Conservation (phyloP, 2,113 vertebrate species). For the Oxyruncus cristatus region DNA sequence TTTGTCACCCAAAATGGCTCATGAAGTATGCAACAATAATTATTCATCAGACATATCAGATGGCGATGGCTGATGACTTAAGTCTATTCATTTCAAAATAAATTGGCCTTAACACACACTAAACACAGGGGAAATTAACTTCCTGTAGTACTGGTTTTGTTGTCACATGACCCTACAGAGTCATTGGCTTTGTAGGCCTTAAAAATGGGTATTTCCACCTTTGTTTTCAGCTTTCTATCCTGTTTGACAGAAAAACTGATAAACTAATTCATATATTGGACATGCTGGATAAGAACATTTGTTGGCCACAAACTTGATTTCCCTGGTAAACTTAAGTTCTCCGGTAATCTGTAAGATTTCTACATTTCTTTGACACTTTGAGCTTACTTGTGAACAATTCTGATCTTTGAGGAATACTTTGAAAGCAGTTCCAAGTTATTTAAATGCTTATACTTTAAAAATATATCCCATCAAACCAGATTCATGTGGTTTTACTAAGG, state of each 20-base stretch:
- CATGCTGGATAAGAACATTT: neutral
- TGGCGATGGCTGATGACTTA: neutral
- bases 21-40: constrained; percentile 16
- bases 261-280: neutral
- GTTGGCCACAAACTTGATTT: neutral
- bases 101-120: neutral
- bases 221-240: neutral
- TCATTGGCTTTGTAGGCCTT: neutral
- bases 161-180: neutral
- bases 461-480: neutral
- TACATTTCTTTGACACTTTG: neutral
- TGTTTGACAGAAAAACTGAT: neutral
- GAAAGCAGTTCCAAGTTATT: neutral
- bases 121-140: neutral
- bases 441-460: neutral
- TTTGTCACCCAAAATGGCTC: neutral
- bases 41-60: neutral
- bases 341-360: neutral
- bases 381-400: neutral
- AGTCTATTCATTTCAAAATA: neutral
- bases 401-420: neutral
- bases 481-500: neutral
- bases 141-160: neutral
- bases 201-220: neutral
- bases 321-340: neutral